Evolutionary conservation across 1,140 invertebrate genomes (phyloP).

Genomic region (Brachionus sp.): DNA sequence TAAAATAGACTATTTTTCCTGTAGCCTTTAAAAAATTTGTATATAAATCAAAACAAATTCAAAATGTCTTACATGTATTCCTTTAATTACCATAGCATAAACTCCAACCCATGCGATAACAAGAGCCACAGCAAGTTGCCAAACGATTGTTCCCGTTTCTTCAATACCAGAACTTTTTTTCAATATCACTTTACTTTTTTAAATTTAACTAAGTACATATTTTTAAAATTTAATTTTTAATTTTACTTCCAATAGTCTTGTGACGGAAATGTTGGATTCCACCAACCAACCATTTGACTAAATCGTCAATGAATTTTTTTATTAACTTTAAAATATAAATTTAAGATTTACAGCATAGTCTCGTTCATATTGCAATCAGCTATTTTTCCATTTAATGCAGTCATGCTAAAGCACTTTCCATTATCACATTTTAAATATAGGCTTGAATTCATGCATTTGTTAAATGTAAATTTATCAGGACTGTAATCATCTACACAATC

Average conservation of each 20-base stretch:
- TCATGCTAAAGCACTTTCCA: slow-evolving; percentile 7
- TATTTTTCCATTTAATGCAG: neutral
- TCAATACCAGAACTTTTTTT: slow-evolving; percentile 45
- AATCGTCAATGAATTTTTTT: neutral
- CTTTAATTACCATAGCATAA: slow-evolving; percentile 46
- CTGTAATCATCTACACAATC: slow-evolving; percentile 46
- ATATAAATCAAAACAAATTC: neutral
- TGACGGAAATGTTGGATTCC: slow-evolving; percentile 55
- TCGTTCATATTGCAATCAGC: slow-evolving; percentile 14
- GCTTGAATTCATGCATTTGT: neutral
- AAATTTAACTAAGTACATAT: neutral
- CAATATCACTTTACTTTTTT: slow-evolving; percentile 53
- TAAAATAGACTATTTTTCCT: slow-evolving; percentile 81
- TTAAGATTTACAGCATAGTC: neutral
- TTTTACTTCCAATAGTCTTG: slow-evolving; percentile 39
- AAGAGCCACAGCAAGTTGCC: slow-evolving; percentile 44
- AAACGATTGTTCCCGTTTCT: slow-evolving; percentile 37
- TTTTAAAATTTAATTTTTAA: neutral
- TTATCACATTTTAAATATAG: slow-evolving; percentile 15
- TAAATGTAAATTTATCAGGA: slow-evolving; percentile 37
- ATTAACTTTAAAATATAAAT: neutral
- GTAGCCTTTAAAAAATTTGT: slow-evolving; percentile 65
- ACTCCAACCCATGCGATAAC: slow-evolving; percentile 46
- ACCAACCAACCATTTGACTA: slow-evolving; percentile 19
- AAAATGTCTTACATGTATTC: slow-evolving; percentile 71